Base-by-base conservation (phyloP, 2,888 invertebrate genomes). In the Carpatolechia fugitivella region DNA sequence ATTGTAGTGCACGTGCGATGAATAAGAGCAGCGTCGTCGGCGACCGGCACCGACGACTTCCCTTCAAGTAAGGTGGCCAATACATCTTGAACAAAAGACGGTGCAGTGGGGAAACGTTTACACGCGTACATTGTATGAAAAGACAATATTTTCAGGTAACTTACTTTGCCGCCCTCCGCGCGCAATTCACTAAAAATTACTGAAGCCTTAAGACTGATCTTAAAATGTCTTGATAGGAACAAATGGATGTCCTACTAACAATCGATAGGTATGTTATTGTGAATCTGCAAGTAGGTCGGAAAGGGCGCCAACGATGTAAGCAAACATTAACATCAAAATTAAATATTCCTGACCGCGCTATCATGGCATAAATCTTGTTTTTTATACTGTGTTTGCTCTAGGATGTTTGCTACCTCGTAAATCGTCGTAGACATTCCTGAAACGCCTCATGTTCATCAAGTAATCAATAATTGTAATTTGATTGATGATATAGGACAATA, bases 341-440 rank as follows among this genome's bases (percentile, higher is more conserved):
- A 56, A 56, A 47, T 52, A 56, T 52, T 56, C 52, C 31, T 6
- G 13, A 14, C 24, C 24, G 51, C 31, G 24, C 31, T 46, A 48
- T 47, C 35, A 38, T 36, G 47, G 10, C 33, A 31, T 40, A 48
- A 20, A 49, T 55, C 41, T 46, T 49, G 18, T 46, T 36, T 44
- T 52, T 24, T 24, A 47, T 49, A 36, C 36, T 35, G 40, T 14
- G 14, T 20, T 38, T 35, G 62, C 67, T 61, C 62, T 64, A 58
- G 55, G 60, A 60, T 62, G 59, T 59, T 24, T 3, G 3, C 24
- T 66, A 63, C 60, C 64, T 63, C 64, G 14, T 24, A 31, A 30
- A 68, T 70, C 70, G 71, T 66, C 66, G 59, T 57, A 64, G 36
- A 70, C 75, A 80, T 80, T 77, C 72, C 72, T 78, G 66, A 78